Conservation (phyloP, 2,113 vertebrate genomes). For the Origma solitaria region DNA sequence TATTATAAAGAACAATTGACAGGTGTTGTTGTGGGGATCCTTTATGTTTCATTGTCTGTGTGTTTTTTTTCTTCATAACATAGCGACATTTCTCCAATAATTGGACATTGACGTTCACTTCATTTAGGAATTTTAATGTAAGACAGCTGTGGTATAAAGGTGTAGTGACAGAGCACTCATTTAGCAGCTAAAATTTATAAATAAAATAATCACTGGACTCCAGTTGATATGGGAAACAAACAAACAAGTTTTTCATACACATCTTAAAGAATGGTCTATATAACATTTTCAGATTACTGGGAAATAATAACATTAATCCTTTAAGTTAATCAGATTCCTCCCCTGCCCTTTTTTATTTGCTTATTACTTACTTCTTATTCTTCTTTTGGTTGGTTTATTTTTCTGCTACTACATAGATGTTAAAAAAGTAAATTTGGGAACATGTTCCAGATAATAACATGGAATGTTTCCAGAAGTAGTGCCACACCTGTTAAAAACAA, state of each 20-base stretch:
- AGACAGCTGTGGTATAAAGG: background rate
- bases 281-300: background rate
- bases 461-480: background rate
- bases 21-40: background rate
- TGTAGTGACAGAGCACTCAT: background rate
- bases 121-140: background rate
- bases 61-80: background rate
- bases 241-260: background rate
- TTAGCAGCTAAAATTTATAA: background rate
- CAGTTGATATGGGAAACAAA: background rate
- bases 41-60: accelerated
- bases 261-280: background rate
- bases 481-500: accelerated
- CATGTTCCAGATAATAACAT: background rate
- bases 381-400: background rate
- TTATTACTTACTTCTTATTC: background rate
- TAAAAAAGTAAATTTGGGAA: background rate
- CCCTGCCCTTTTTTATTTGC: background rate
- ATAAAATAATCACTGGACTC: background rate
- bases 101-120: background rate
- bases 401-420: background rate
- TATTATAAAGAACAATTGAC: background rate
- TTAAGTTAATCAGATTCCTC: background rate
- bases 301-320: background rate
- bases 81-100: background rate